Base-by-base conservation (phyloP, 2,888 invertebrate genomes). In the Drosophila macrospina region DNA sequence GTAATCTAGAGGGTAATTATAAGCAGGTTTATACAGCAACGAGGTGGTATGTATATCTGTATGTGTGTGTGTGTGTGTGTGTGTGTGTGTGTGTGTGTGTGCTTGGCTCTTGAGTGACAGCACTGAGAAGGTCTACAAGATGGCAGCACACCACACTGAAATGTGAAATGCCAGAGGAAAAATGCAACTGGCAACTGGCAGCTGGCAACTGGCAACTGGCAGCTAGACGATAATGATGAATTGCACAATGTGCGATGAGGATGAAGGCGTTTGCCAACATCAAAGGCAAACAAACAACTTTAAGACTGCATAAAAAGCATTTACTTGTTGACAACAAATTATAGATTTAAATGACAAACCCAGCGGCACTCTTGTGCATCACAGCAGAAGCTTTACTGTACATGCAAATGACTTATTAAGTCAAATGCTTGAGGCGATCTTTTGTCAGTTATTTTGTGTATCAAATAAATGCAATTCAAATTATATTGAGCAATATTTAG, bases 1-100 rank as follows among this genome's bases (percentile, higher is more conserved):
- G 88, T 82, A 82, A 82, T 88, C 88, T 83, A 72, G 73, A 67
- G 88, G 88, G 88, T 82, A 82, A 82, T 82, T 82, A 82, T 86
- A 76, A 76, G 62, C 84, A 80, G 80, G 70, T 78, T 78, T 78
- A n/a, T 28, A 34, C 10, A 20, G 15, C 11, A 47, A 8, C 20
- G 1, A 41, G n/a, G 4, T 20, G 48, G 10, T 28, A 24, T 1
- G 20, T 20, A 20, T 20, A 20, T 20, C 20, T 37, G 10, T 48
- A 8, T 34, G 11, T 36, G 15, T 30, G 8, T 48, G 10, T 47
- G 20, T 57, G 20, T 20, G 20, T 20, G 1, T n/a, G n/a, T n/a
- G n/a, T n/a, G n/a, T n/a, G 47, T 36, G 50, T 51, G 44, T 50
- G 32, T 48, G 24, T 26, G 55, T 28, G 44, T 45, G 61, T 47